Evolutionary conservation across 1,140 invertebrate species (phyloP), one percentile per base, ranked within the genome.

Genomic region (Diorhabda elongata): DNA sequence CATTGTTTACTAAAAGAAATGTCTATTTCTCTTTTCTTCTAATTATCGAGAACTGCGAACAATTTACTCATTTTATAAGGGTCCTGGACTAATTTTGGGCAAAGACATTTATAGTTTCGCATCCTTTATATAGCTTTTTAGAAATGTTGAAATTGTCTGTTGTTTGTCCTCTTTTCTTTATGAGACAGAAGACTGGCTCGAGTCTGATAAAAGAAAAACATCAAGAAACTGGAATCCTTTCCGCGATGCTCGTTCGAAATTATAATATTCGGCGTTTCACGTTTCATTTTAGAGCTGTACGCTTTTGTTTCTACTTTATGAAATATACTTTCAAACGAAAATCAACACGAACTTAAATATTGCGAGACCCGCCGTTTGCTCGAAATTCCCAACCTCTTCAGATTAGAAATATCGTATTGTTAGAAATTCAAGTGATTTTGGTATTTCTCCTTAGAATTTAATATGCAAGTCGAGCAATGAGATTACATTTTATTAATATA

Each of bases 61-160:
- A 73, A 77, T 77, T 77, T 77, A 73, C 76, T 73, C 75, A 69
- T 73, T 77, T 77, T 75, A 71, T 69, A 68, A 72, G 71, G 66
- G 71, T 63, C 70, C 68, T 42, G 69, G 69, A 75, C 74, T 75
- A 75, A 75, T 75, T 75, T 75, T 75, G 74, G 69, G 72, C 72
- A 70, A 73, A 74, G 72, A 75, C 72, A 72, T 75, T 75, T 75
- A 75, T 75, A 72, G 74, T 75, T 74, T 74, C 70, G 64, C 74
- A 75, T 75, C 70, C 68, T 67, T 71, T 74, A 70, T 74, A 75
- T 73, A 75, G 64, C 67, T 66, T 73, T 76, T 74, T 73, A 70
- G 69, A 74, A 76, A 73, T 70, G 73, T 69, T 66, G 61, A 69
- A 76, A 74, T 76, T 76, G 69, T 73, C 68, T 69, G 70, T 74